Percentiles rank a stretch among this genome's conserved stretches.
These are phyloP conservation scores for Mus caroli DNA, from an alignment of 2,797 vertebrate genomes.

Conservation along the genomic window DNA sequence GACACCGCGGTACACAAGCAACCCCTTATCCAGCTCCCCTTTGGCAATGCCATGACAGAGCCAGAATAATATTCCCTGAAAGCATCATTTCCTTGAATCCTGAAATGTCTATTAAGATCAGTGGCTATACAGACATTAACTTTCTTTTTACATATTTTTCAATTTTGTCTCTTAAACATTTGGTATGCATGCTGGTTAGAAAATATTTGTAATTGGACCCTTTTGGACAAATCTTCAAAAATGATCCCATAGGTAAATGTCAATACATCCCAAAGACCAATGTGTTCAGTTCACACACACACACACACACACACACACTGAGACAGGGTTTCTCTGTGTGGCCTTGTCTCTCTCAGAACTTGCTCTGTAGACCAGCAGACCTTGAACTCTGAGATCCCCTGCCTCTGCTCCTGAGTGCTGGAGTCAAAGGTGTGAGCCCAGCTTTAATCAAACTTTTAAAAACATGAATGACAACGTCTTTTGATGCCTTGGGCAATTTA, in stretches of 20 bases:
- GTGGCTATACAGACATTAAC: not conserved
- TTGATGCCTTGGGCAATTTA: not conserved
- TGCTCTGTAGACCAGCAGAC: not conserved
- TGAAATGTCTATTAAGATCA: not conserved
- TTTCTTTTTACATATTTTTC: not conserved
- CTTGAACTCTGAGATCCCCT: not conserved
- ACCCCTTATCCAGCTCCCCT: not conserved
- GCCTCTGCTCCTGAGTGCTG: not conserved
- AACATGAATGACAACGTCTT: not conserved
- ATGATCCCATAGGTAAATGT: not conserved
- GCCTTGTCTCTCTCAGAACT: not conserved
- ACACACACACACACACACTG: not conserved
- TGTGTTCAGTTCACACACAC: not conserved
- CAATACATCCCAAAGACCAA: not conserved
- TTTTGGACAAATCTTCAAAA: not conserved
- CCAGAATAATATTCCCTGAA: constrained; percentile 17
- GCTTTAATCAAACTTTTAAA: constrained; percentile 8
- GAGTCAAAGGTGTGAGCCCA: not conserved
- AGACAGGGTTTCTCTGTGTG: not conserved
- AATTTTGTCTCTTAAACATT: not conserved
- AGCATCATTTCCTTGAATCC: not conserved
- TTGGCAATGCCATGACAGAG: not conserved
- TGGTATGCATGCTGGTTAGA: not conserved
- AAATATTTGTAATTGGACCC: not conserved
- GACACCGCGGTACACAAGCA: not conserved